Base-by-base conservation (phyloP, 1,140 invertebrate genomes). In the Nilaparvata lugens region DNA sequence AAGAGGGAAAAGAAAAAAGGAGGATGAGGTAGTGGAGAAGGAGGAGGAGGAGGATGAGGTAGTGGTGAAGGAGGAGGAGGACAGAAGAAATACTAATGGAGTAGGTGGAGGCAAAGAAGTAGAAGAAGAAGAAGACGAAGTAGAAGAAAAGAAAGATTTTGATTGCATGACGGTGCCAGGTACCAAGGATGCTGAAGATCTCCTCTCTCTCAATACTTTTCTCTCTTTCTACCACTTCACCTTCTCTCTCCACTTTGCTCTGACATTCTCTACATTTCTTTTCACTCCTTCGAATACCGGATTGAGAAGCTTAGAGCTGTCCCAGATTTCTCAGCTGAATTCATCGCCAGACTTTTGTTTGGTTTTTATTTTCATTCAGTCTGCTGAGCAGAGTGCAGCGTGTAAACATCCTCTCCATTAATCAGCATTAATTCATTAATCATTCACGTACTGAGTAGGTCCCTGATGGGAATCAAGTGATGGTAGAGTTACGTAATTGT, bases 231-330 rank as follows among this genome's bases (percentile, higher is more conserved):
- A 38, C 51, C 45, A 52, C 43, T 9, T 28, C 56, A 31, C 53
- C 35, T 31, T 55, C 53, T 55, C 53, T 55, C 53, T 55, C 53
- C 28, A 43, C 52, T 43, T 64, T 64, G 59, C 64, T 65, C 56
- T 61, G 11, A 61, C 66, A 67, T 65, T 62, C 61, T 63, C 64
- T 60, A 65, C 58, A 35, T 64, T 58, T 42, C 62, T 68, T 65
- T 58, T 53, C 28, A 7, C 28, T 28, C 28, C 18, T 53, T 35
- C 31, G 3, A 6, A 35, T 11, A 35, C 31, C 31, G 31, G 31
- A 35, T 35, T 35, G 7, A 35, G 31, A 35, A n/a, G n/a, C n/a
- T n/a, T n/a, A n/a, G 31, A 35, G 9, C 9, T 35, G 31, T 6
- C 31, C 31, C 31, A 35, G 7, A 35, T 35, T 35, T 35, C 31